These are phyloP conservation scores for Drosophila peninsularis DNA, from an alignment of 2,888 invertebrate species.

Conservation along the genomic window DNA sequence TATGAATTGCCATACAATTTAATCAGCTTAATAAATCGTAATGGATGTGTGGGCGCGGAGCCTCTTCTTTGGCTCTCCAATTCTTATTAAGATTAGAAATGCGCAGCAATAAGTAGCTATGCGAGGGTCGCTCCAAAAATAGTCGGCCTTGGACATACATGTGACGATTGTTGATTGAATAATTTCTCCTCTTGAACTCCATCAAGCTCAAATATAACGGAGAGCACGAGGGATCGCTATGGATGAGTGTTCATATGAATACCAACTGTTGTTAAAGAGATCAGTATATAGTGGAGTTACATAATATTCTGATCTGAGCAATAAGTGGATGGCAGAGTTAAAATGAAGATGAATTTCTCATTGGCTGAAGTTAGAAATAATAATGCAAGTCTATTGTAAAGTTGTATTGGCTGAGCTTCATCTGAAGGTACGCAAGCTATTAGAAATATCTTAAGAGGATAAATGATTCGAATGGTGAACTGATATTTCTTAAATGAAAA, in stretches of 20 bases:
- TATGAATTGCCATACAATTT: constrained; percentile 70
- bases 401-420: too few species aligned
- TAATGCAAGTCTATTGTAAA: too few species aligned
- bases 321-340: neutral
- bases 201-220: neutral
- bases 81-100: constrained; percentile 3
- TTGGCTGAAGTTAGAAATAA: too few species aligned
- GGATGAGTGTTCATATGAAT: neutral
- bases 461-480: too few species aligned
- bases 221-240: neutral
- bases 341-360: neutral
- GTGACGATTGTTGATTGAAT: neutral
- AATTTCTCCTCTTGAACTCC: neutral
- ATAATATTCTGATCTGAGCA: neutral
- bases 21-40: constrained; percentile 60
- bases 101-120: neutral
- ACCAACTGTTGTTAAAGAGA: neutral
- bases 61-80: constrained; percentile 1
- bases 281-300: neutral
- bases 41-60: constrained; percentile 10
- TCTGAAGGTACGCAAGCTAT: too few species aligned
- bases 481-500: too few species aligned
- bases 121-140: neutral
- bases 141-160: neutral
- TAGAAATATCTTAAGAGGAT: too few species aligned